Conservation (phyloP, 2,888 invertebrate genomes). For the Ochlodes sylvanus region DNA sequence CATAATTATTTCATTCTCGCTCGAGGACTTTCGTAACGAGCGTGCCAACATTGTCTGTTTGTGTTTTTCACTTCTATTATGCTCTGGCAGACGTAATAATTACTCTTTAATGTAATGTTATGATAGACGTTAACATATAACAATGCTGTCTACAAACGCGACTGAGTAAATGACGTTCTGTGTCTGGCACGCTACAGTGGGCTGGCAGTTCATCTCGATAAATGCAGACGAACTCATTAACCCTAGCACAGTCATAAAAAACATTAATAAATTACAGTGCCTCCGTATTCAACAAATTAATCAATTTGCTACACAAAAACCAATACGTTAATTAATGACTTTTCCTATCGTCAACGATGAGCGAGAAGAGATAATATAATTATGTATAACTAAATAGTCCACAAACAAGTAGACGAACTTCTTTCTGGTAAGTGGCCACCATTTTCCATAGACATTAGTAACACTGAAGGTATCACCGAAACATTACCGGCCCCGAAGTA, state of each 20-base stretch:
- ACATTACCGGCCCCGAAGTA: too few relatives aligned
- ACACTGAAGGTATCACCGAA: too few relatives aligned
- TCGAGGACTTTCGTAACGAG: background rate
- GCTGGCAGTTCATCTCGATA: background rate
- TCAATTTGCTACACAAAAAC: constrained; percentile 19
- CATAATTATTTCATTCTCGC: background rate
- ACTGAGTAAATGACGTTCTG: background rate
- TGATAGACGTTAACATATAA: background rate
- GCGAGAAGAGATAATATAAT: background rate
- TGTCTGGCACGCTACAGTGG: background rate
- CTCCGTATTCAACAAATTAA: background rate
- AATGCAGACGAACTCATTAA: background rate
- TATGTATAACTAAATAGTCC: background rate
- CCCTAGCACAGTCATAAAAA: background rate
- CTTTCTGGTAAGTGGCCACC: too few relatives aligned
- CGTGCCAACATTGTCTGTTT: background rate
- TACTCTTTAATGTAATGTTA: background rate
- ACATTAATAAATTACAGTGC: background rate
- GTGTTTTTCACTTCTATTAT: background rate
- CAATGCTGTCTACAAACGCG: background rate
- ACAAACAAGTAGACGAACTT: too few relatives aligned
- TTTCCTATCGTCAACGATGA: background rate
- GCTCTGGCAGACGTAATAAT: background rate
- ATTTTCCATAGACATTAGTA: too few relatives aligned
- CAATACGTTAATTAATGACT: background rate